These are phyloP conservation scores for Hippocampus comes DNA, from an alignment of 2,113 vertebrate species.

Conservation along the genomic window DNA sequence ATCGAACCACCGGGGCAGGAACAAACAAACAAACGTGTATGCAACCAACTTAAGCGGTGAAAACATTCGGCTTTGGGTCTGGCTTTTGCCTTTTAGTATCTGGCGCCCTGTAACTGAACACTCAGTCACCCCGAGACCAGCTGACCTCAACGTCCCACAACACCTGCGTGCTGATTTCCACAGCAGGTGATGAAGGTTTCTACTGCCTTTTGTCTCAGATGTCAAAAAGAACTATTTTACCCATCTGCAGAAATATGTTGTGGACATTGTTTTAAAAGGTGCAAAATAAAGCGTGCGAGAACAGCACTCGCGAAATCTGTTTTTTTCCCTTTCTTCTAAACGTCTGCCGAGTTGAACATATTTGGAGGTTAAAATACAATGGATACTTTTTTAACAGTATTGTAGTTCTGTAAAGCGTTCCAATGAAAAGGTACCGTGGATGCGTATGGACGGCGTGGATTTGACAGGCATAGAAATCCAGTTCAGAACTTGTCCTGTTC, in stretches of 20 bases:
- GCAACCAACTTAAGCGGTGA: too few species aligned
- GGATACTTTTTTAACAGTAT: too few species aligned
- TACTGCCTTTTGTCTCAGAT: neutral
- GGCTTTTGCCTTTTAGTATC: constrained; percentile 1
- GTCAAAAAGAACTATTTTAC: neutral
- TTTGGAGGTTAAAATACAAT: too few species aligned
- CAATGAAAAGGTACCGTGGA: neutral
- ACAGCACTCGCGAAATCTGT: neutral
- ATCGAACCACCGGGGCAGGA: too few species aligned
- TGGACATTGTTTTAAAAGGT: neutral
- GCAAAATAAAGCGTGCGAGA: neutral
- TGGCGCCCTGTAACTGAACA: constrained; percentile 14
- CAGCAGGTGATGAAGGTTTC: neutral
- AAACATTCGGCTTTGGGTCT: too few species aligned
- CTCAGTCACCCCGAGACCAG: neutral
- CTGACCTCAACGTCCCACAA: neutral
- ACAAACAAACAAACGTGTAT: too few species aligned
- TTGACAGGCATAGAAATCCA: constrained; percentile 20
- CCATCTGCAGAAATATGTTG: neutral
- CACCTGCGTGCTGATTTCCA: too few species aligned
- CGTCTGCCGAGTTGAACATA: too few species aligned
- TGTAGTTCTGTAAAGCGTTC: too few species aligned
- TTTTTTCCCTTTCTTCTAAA: neutral
- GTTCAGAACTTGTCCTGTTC: too few species aligned
- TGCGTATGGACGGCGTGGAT: neutral